Evolutionary conservation across 2,113 vertebrate species (phyloP).

Genomic region (Microcebus jonahi): DNA sequence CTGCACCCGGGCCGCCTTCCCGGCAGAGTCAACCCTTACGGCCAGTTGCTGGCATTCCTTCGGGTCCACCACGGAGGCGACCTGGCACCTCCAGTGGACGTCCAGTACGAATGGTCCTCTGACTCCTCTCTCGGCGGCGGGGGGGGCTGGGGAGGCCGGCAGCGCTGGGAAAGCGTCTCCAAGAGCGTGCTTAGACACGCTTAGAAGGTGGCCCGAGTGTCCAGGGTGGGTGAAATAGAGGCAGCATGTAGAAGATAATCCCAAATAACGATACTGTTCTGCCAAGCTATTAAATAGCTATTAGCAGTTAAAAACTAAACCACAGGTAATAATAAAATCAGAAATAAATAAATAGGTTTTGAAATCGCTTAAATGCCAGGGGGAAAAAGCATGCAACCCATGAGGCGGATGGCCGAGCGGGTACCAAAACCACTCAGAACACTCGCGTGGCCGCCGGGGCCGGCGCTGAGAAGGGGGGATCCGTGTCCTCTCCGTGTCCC

Average conservation of each 20-base stretch:
- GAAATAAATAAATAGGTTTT: not conserved
- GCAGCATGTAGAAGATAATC: not conserved
- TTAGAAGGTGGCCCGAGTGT: not conserved
- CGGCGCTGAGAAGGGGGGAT: not conserved
- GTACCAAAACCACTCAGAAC: not conserved
- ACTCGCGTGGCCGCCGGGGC: accelerated
- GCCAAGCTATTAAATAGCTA: not conserved
- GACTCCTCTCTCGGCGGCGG: accelerated
- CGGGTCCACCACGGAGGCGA: accelerated
- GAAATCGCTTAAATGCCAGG: not conserved
- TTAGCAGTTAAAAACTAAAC: not conserved
- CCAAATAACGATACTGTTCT: not conserved
- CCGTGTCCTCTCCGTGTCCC: too few species aligned
- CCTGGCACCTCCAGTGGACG: not conserved
- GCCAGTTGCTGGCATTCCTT: not conserved
- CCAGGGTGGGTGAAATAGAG: not conserved
- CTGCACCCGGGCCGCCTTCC: accelerated
- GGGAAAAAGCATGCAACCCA: not conserved
- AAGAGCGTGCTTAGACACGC: accelerated
- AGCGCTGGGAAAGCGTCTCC: accelerated
- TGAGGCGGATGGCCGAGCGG: too few species aligned
- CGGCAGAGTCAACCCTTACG: not conserved
- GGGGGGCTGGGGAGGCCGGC: too few species aligned
- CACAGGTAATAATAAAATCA: not conserved
- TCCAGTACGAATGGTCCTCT: accelerated